Base-by-base conservation (phyloP, 2,888 invertebrate species). In the Drosophila prostipennis region DNA sequence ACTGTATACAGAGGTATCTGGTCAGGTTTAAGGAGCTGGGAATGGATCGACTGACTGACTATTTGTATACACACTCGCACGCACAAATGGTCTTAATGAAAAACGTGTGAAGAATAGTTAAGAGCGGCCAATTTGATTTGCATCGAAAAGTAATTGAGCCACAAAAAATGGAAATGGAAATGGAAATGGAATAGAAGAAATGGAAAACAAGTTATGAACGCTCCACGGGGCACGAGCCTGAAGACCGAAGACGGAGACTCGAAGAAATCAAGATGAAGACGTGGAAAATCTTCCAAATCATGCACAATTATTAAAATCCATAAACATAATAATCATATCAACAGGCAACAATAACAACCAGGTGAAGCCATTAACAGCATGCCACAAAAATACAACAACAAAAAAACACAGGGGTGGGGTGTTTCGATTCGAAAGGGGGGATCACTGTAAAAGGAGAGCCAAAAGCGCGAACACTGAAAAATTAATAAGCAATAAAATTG, bases 401-500 rank as follows among this genome's bases (percentile, higher is more conserved):
- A n/a, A n/a, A n/a, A 19, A 42, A 42, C 51, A 72, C 26, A 36
- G 42, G 36, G 36, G 32, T 16, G 49, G 23, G 10, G 26, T 16
- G 13, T 13, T 7, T 7, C 11, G 46, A n/a, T n/a, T 7, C 5
- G 1, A 11, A 2, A 16, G 13, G 8, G 46, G 39, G 29, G 6
- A 48, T 40, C 51, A 49, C 54, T n/a, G 48, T 19, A 39, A 40
- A 65, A 57, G 61, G 73, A n/a, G 26, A 45, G 54, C 67, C 54
- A 61, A 79, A 87, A 79, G 83, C 85, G 87, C 87, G 74, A 84
- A 81, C 83, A 84, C 78, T 84, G 74, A 84, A 84, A 84, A 84
- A 84, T 91, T 91, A 91, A 91, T 91, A 91, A 91, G 90, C 89
- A 90, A 91, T 91, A 90, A 91, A 91, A 91, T 91, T 91, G 91